Percentiles rank a stretch among this genome's conserved stretches.
Conservation (phyloP, 2,797 vertebrate species). For the Psittacula derbiana region DNA sequence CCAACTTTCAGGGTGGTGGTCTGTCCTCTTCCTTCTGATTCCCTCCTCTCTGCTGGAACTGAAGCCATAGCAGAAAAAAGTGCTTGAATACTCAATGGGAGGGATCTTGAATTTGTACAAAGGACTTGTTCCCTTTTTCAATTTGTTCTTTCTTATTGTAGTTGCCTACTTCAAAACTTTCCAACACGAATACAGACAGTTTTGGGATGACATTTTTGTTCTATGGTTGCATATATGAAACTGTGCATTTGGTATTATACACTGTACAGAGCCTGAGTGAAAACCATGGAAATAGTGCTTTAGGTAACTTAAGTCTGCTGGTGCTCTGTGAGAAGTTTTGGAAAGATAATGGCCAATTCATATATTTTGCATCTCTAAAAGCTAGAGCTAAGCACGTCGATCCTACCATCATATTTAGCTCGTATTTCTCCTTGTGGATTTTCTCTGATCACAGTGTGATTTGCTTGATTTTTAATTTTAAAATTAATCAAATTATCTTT, state of each 20-base stretch:
- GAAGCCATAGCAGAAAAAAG: neutral
- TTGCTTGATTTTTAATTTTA: neutral
- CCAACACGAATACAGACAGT: neutral
- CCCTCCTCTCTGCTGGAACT: neutral
- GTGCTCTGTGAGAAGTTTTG: neutral
- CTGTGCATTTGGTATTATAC: neutral
- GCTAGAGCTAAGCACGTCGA: neutral
- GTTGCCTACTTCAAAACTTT: neutral
- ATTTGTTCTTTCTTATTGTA: neutral
- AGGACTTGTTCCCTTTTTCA: neutral
- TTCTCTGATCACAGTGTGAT: neutral
- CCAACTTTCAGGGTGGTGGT: neutral
- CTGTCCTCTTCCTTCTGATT: neutral
- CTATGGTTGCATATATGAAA: neutral
- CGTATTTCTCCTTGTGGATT: neutral
- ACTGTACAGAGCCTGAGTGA: neutral
- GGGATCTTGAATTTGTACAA: neutral
- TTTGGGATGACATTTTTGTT: neutral
- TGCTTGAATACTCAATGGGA: neutral
- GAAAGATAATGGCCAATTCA: neutral
- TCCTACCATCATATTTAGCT: neutral
- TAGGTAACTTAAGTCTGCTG: neutral
- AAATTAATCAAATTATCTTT: neutral
- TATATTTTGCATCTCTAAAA: neutral
- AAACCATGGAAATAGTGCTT: neutral